Percentiles rank a stretch among this genome's conserved stretches.
phyloP scores from a whole-genome alignment of 2,797 vertebrate species.

The Varecia variegata region DNA sequence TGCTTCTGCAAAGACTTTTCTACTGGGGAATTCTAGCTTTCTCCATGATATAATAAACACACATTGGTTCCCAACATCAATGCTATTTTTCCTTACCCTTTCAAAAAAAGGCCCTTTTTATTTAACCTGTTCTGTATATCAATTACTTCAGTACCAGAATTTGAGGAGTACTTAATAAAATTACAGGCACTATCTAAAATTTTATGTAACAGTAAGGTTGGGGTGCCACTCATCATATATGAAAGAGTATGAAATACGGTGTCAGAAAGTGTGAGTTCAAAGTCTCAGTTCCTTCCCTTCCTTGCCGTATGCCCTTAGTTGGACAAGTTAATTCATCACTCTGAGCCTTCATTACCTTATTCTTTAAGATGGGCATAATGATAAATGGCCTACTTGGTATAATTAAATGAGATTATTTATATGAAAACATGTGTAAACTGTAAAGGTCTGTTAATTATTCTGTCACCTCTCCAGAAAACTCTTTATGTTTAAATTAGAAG shows the following conservation, averaged over 20 bases:
- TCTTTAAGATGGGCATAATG: background rate
- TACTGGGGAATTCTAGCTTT: background rate
- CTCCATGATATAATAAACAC: background rate
- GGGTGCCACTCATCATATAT: background rate
- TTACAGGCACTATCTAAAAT: background rate
- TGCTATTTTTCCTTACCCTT: background rate
- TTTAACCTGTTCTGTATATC: background rate
- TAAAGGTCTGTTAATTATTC: background rate
- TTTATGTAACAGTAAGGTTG: background rate
- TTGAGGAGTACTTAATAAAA: background rate
- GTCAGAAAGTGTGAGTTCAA: background rate
- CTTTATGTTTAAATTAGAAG: conserved; percentile 26
- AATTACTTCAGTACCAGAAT: background rate
- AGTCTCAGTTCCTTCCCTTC: background rate
- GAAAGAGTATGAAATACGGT: background rate
- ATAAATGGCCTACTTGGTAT: background rate
- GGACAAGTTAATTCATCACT: background rate
- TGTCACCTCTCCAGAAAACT: background rate
- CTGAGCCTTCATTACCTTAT: background rate
- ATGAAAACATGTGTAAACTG: background rate
- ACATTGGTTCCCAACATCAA: background rate
- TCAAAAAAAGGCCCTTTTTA: background rate
- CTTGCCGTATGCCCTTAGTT: background rate
- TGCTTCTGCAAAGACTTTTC: background rate
- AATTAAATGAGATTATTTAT: conserved; percentile 16